Base-by-base conservation (phyloP, 2,113 vertebrate genomes). In the Oryzias curvinotus region DNA sequence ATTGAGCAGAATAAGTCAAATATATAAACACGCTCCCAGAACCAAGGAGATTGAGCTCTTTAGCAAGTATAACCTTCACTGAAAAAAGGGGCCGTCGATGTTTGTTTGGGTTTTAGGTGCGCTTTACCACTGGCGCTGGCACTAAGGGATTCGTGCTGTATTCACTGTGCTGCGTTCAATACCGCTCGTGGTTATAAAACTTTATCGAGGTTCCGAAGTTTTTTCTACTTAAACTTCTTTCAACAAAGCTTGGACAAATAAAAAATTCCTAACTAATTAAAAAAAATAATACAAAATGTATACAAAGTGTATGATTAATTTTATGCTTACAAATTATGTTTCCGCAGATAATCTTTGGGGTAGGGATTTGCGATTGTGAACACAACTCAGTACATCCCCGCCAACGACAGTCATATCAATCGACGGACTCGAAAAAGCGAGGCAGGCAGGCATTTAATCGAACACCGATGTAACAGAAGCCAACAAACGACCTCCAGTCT, bases 71-170 rank as follows among this genome's bases (percentile, higher is more conserved):
- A 36, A 62, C 51, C 50, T 53, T 50, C 42, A 47, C 73, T 55
- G 56, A 56, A 47, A 50, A 68, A 15, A 50, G 63, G 21, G 50
- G 62, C 81, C 44, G 25, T 65, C 44, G 72, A 43, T 71, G 89
- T 87, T 88, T 92, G 90, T 91, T 87, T 92, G 88, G 82, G 87
- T 86, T 90, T 91, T 85, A 82, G 67, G 68, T 75, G 71, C 80
- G 75, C 85, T 85, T 23, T 79, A 85, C 85, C 82, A 78, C 82
- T 87, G 76, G 77, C 78, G 77, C 75, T 90, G 82, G 55, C 72
- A 82, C 78, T 70, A 71, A 73, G 76, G 64, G 78, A 74, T 81
- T 86, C 86, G 83, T 85, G 82, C 71, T 75, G 71, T 65, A 67
- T 84, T 59, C 57, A 49, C 7, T 17, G 62, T 52, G 85, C 25